Evolutionary conservation across 2,113 vertebrate species (phyloP).

Genomic region (Cyphomyrus discorhynchus): DNA sequence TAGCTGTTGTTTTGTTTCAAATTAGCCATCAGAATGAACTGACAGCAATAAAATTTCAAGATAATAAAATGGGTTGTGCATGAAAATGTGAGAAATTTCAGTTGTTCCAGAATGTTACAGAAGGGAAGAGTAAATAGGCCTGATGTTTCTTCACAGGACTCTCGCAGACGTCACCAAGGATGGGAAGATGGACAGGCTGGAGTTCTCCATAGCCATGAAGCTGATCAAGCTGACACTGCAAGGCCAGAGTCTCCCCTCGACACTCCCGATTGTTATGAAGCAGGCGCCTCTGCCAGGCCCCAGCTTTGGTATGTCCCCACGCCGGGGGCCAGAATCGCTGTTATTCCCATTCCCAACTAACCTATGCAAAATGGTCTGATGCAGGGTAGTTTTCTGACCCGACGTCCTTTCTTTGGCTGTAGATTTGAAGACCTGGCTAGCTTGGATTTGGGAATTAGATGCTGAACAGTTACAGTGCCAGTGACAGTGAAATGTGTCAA

Average conservation of each 20-base stretch:
- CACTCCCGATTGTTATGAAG: constrained; percentile 89
- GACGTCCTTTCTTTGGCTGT: background rate
- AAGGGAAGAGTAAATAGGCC: background rate
- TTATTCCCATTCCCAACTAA: background rate
- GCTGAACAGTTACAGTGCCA: background rate
- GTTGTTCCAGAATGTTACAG: background rate
- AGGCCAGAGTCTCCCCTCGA: constrained; percentile 73
- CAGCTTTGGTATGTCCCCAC: constrained; percentile 69
- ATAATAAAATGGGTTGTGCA: background rate
- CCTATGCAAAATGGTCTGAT: background rate
- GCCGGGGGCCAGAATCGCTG: background rate
- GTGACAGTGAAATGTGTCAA: background rate
- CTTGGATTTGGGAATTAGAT: background rate
- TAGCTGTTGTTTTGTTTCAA: background rate
- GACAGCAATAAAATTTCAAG: background rate
- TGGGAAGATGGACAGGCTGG: constrained; percentile 90
- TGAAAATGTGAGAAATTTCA: background rate
- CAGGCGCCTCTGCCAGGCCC: constrained; percentile 76
- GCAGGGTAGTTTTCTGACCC: background rate
- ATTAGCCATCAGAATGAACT: background rate
- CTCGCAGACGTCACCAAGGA: constrained; percentile 92
- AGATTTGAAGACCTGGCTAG: background rate
- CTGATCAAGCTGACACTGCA: constrained; percentile 90
- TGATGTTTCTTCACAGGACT: constrained; percentile 57
- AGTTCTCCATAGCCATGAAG: constrained; percentile 98